A percentile compares a stretch with the other conserved stretches of the same genome.
Evolutionary conservation across 2,797 vertebrate species (phyloP).

Genomic region (Rallus crepitans): DNA sequence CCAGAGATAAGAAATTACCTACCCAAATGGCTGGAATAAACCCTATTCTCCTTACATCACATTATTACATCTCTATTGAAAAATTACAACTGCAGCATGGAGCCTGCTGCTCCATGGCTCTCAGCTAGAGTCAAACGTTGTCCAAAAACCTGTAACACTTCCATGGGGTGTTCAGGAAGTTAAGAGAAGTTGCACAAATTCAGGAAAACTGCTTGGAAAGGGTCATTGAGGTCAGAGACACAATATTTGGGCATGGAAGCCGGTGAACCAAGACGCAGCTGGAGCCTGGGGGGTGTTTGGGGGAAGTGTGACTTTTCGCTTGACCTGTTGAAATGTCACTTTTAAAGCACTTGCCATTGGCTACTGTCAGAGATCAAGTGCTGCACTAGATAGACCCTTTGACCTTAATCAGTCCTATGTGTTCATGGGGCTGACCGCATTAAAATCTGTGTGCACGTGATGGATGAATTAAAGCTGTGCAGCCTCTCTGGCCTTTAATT

Average conservation of each 20-base stretch:
- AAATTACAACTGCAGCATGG: not conserved
- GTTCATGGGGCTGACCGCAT: not conserved
- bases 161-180: not conserved
- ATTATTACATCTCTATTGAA: not conserved
- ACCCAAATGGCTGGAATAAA: not conserved
- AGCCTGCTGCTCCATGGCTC: not conserved
- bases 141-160: not conserved
- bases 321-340: not conserved
- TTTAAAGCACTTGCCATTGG: not conserved
- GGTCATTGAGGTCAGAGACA: not conserved
- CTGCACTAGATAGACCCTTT: not conserved
- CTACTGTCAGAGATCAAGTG: not conserved
- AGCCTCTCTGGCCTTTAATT: not conserved
- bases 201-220: not conserved
- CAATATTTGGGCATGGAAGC: not conserved
- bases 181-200: not conserved
- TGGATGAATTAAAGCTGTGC: not conserved
- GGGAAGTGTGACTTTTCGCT: not conserved
- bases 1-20: not conserved
- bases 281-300: not conserved
- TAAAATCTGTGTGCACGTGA: not conserved
- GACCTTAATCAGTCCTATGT: not conserved
- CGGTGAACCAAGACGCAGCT: not conserved
- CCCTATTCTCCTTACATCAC: not conserved
- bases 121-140: not conserved